phyloP scores from a whole-genome alignment of 1,140 invertebrate species.

The Leptestheria dahalacensis region DNA sequence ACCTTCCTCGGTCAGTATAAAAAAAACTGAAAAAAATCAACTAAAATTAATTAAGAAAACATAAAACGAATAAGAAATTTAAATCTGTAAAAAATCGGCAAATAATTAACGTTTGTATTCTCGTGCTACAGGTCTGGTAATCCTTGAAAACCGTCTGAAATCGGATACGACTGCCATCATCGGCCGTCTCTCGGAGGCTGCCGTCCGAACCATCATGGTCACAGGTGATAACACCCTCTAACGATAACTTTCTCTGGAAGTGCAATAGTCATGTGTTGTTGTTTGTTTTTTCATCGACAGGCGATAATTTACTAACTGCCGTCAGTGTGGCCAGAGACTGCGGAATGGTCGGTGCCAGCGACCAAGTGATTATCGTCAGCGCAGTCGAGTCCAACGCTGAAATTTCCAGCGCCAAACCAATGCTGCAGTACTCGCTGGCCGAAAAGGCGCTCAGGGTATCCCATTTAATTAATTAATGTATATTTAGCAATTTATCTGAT shows the following conservation, averaged over 20 bases:
- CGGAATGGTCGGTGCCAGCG: conserved; percentile 57
- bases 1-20: conserved; percentile 48
- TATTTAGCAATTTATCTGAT: not conserved
- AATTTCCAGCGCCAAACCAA: conserved; percentile 27
- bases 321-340: conserved; percentile 81
- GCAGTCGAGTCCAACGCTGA: conserved; percentile 24
- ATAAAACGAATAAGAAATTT: too few relatives aligned
- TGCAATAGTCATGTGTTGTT: not conserved
- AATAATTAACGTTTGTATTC: not conserved
- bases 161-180: conserved; percentile 64
- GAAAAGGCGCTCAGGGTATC: conserved; percentile 15
- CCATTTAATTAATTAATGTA: not conserved
- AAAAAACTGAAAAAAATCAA: not conserved
- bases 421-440: conserved; percentile 28
- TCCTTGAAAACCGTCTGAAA: conserved; percentile 83
- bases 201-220: conserved; percentile 80
- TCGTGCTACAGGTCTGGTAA: conserved; percentile 38
- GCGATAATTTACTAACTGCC: conserved; percentile 86
- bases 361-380: conserved; percentile 58
- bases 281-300: conserved; percentile 29
- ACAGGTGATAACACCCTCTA: conserved; percentile 52
- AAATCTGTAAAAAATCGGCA: too few relatives aligned
- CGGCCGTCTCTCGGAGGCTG: conserved; percentile 52
- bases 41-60: not conserved
- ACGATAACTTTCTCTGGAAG: not conserved